Percentiles rank a stretch among this genome's conserved stretches.
Evolutionary conservation across 2,797 vertebrate species (phyloP).

Genomic region (Falco cherrug): DNA sequence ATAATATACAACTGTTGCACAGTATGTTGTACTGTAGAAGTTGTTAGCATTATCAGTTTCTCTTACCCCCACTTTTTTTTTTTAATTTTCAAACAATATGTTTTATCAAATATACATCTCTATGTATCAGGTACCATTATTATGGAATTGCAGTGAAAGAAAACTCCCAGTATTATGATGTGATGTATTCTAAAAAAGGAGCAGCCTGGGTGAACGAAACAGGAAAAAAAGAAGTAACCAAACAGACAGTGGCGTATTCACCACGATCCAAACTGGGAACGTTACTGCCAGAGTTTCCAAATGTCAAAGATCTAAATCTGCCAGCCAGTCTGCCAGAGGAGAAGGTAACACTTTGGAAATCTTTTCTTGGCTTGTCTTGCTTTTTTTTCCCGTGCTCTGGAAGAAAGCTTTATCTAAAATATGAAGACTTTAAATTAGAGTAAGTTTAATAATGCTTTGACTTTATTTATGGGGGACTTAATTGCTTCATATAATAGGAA

Average conservation of each 20-base stretch:
- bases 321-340: slow-evolving; percentile 97
- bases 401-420: slow-evolving; percentile 61
- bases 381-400: slow-evolving; percentile 60
- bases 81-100: background rate
- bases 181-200: slow-evolving; percentile 99
- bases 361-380: slow-evolving; percentile 69
- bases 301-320: slow-evolving; percentile 99
- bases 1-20: background rate
- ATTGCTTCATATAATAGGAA: background rate
- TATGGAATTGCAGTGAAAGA: slow-evolving; percentile 99
- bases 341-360: slow-evolving; percentile 91
- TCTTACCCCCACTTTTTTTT: background rate
- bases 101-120: slow-evolving; percentile 30
- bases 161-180: slow-evolving; percentile 96
- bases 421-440: slow-evolving; percentile 47
- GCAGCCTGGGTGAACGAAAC: slow-evolving; percentile 99
- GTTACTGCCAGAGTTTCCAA: slow-evolving; percentile 98
- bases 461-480: slow-evolving; percentile 41
- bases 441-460: slow-evolving; percentile 38
- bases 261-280: slow-evolving; percentile 99
- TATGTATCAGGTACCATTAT: slow-evolving; percentile 91
- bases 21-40: background rate
- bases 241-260: slow-evolving; percentile 99
- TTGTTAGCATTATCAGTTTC: background rate
- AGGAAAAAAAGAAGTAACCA: slow-evolving; percentile 98